phyloP scores from a whole-genome alignment of 2,888 invertebrate genomes.

The Crossocerus cetratus region DNA sequence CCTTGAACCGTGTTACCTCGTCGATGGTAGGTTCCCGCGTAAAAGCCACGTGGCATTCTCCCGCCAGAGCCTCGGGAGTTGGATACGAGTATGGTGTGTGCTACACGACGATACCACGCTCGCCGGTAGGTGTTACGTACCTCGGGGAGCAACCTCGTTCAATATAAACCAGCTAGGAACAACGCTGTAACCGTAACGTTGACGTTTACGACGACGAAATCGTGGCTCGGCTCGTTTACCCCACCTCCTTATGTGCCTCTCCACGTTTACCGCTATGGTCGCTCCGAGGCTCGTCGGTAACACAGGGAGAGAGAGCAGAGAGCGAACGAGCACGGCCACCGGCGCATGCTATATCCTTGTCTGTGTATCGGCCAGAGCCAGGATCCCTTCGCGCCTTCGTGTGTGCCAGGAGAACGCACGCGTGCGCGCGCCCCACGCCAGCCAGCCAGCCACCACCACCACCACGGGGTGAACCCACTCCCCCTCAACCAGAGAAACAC shows the following conservation, averaged over 20 bases:
- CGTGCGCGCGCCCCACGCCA: too few relatives aligned
- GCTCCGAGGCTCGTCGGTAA: slow-evolving; percentile 67
- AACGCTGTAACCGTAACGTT: slow-evolving; percentile 77
- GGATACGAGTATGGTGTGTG: slow-evolving; percentile 54
- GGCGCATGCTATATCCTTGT: slow-evolving; percentile 38
- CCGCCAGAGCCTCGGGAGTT: slow-evolving; percentile 41
- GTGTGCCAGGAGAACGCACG: slow-evolving; percentile 30
- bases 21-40: slow-evolving; percentile 66
- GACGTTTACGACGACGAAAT: slow-evolving; percentile 78
- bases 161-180: slow-evolving; percentile 76
- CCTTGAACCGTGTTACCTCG: slow-evolving; percentile 48
- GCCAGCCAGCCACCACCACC: too few relatives aligned
- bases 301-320: slow-evolving; percentile 52
- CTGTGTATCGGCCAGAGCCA: slow-evolving; percentile 54
- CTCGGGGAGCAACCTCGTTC: slow-evolving; percentile 77
- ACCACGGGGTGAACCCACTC: background rate
- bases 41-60: slow-evolving; percentile 70
- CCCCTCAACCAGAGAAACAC: slow-evolving; percentile 30
- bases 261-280: slow-evolving; percentile 58
- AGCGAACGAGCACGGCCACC: background rate
- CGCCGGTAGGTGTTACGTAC: slow-evolving; percentile 75
- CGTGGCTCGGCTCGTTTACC: slow-evolving; percentile 76
- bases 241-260: slow-evolving; percentile 57
- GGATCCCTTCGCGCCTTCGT: slow-evolving; percentile 55
- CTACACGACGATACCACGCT: slow-evolving; percentile 60